Base-by-base conservation (phyloP, 2,888 invertebrate genomes). In the Drosophila formosana region DNA sequence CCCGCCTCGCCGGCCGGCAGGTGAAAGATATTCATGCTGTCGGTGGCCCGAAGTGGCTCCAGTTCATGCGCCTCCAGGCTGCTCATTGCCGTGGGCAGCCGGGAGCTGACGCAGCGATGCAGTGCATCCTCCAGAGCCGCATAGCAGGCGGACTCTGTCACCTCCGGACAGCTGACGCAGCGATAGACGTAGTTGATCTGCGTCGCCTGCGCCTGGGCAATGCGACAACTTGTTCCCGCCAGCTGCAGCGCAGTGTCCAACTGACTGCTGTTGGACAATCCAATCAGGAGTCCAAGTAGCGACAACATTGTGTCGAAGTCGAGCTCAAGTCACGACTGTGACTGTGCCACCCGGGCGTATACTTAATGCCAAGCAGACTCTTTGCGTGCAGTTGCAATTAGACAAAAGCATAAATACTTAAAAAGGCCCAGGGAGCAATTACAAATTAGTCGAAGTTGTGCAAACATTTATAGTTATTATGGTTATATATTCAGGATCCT, bases 21-120 rank as follows among this genome's bases (percentile, higher is more conserved):
- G 0, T 78, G 53, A 37, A 85, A 89, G 5, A 90, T 75, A 46
- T 78, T 90, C 30, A 82, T 64, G 65, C 86, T 91, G 32, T 74
- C 75, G 5, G 75, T 75, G 3, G 60, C 60, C 5, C 89, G 85
- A 8, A 67, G 3, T 11, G 90, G 88, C 45, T 90, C 89, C n/a
- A 56, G 0, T 3, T 66, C 57, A 9, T 69, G 34, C 0, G 52
- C 63, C 37, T 82, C 80, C 3, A 91, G 8, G 13, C 76, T 76
- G 3, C 90, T 72, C 11, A 69, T 62, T 4, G 61, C 45, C 1
- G 49, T 65, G 2, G 87, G 75, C 37, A 85, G 5, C 1, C 2
- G 39, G 2, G 62, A 45, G 6, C 32, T 58, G 5, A 83, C 60
- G 34, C 83, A 88, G 6, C 60, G 72, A 18, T 75, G 39, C 13